phyloP scores from a whole-genome alignment of 2,113 vertebrate species.

The Aegithalos caudatus region DNA sequence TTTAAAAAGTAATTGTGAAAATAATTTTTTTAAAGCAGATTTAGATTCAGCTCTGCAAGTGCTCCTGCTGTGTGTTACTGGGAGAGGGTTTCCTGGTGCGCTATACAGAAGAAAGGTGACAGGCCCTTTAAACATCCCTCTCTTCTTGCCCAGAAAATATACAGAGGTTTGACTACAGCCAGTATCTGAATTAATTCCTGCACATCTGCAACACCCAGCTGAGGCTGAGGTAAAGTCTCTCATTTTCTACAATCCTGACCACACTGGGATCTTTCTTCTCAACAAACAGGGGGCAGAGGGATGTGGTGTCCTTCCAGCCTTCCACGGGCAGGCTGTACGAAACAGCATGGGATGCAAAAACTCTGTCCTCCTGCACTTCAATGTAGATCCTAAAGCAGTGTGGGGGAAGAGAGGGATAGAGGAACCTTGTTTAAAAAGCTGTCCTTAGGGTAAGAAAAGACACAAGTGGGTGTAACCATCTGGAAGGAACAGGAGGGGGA shows the following conservation, averaged over 20 bases:
- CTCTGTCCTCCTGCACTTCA: not conserved
- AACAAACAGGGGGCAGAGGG: not conserved
- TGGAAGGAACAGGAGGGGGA: conserved; percentile 57
- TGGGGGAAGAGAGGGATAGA: conserved; percentile 17
- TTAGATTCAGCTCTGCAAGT: not conserved
- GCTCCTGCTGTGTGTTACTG: not conserved
- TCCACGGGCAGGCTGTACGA: not conserved
- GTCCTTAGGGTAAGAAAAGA: conserved; percentile 66
- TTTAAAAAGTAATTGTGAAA: not conserved
- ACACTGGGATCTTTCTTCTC: not conserved
- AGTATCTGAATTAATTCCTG: not conserved
- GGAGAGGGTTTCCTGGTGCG: rapidly evolving
- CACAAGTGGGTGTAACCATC: conserved; percentile 61
- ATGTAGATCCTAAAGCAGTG: not conserved
- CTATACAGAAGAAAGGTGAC: not conserved
- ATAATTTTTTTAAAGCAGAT: not conserved
- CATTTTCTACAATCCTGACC: not conserved
- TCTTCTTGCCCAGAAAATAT: not conserved
- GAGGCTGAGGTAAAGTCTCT: not conserved
- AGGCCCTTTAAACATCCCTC: not conserved
- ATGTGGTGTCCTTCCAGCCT: not conserved
- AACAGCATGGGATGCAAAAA: not conserved
- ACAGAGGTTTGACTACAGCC: not conserved
- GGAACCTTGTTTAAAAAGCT: conserved; percentile 44
- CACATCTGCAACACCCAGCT: not conserved